A percentile compares a stretch with the other conserved stretches of the same genome.
phyloP scores from a whole-genome alignment of 2,797 vertebrate genomes.

The Thunnus albacares region DNA sequence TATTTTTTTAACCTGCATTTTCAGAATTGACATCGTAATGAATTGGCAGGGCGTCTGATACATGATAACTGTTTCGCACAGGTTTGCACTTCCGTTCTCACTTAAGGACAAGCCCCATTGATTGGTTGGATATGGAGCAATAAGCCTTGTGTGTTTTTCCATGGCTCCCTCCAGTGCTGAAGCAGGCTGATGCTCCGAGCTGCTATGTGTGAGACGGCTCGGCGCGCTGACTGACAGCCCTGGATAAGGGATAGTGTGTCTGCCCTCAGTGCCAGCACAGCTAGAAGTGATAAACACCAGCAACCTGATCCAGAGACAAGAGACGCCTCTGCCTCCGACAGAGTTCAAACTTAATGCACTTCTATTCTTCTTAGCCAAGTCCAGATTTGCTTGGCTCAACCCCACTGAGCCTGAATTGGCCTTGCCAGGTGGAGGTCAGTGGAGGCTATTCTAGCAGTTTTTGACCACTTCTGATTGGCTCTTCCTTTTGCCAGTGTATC shows the following conservation, averaged over 20 bases:
- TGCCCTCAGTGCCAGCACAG: conserved; percentile 90
- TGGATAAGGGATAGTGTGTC: conserved; percentile 94
- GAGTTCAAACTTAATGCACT: conserved; percentile 93
- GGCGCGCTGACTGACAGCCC: conserved; percentile 91
- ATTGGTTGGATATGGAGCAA: conserved; percentile 77
- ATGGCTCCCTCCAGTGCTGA: conserved; percentile 74
- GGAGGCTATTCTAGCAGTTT: conserved; percentile 41
- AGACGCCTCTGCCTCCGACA: conserved; percentile 90
- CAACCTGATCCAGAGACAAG: conserved; percentile 93
- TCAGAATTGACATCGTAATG: conserved; percentile 59
- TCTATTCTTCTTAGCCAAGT: conserved; percentile 78
- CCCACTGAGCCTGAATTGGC: conserved; percentile 43
- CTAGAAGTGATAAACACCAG: conserved; percentile 96
- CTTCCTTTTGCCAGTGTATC: conserved; percentile 39
- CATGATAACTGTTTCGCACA: conserved; percentile 74
- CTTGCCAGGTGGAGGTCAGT: conserved; percentile 62
- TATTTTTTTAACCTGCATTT: conserved; percentile 27
- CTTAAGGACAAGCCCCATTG: conserved; percentile 85
- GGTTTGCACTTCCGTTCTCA: conserved; percentile 81
- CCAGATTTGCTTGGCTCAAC: conserved; percentile 63
- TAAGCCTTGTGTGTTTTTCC: conserved; percentile 78
- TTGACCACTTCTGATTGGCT: conserved; percentile 49
- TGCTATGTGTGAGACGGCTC: conserved; percentile 84
- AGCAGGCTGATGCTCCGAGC: conserved; percentile 67
- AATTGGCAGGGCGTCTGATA: conserved; percentile 67